These are phyloP conservation scores for Trichechus manatus DNA, from an alignment of 2,113 vertebrate genomes.

Conservation along the genomic window DNA sequence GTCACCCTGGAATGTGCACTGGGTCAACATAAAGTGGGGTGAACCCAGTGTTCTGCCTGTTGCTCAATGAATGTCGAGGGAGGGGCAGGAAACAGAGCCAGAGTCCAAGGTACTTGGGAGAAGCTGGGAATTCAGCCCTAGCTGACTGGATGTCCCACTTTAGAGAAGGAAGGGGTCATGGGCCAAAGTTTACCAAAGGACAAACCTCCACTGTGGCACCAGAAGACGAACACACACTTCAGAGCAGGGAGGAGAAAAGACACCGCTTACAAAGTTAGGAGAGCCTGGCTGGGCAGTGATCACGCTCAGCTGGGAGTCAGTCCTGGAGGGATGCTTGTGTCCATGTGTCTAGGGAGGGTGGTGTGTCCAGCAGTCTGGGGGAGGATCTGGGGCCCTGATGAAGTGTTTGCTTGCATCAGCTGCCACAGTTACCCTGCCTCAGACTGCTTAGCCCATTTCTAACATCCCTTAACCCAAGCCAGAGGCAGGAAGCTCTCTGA, in stretches of 20 bases:
- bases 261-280: not conserved
- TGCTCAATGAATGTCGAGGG: conserved; percentile 16
- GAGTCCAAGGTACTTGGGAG: conserved; percentile 50
- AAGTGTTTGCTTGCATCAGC: not conserved
- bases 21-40: not conserved
- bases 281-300: not conserved
- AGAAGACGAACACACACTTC: not conserved
- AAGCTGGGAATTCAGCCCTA: conserved; percentile 55
- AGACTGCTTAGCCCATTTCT: not conserved
- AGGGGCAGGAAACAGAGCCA: conserved; percentile 60
- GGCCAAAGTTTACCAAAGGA: conserved; percentile 64
- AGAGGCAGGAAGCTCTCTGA: not conserved
- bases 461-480: not conserved
- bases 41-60: not conserved
- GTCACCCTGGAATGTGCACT: not conserved
- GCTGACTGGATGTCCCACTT: conserved; percentile 48
- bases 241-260: not conserved
- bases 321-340: not conserved
- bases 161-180: conserved; percentile 44
- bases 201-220: not conserved
- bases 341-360: not conserved
- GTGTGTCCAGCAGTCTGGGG: not conserved
- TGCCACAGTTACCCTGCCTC: not conserved
- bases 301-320: not conserved
- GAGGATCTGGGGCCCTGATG: not conserved